Evolutionary conservation across 2,888 invertebrate genomes (phyloP).

Genomic region (Orthosia incerta): DNA sequence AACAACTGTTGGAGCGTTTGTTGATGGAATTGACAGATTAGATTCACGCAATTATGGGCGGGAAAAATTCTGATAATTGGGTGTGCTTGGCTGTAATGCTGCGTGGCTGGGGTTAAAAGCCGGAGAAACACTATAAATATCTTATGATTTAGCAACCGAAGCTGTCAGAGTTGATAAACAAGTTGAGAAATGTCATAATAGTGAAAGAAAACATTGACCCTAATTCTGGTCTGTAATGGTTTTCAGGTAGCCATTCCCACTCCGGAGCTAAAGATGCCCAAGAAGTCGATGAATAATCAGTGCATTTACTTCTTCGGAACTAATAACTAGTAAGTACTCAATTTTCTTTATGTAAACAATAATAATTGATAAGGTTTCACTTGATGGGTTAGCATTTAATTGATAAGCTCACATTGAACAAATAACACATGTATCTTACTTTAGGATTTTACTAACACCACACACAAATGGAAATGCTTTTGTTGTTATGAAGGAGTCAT

Average conservation of each 20-base stretch:
- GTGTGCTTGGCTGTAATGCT: constrained; percentile 62
- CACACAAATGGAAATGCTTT: not conserved
- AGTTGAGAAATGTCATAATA: constrained; percentile 32
- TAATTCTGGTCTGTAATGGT: constrained; percentile 73
- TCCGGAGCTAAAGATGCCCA: constrained; percentile 94
- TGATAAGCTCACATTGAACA: not conserved
- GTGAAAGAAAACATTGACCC: constrained; percentile 65
- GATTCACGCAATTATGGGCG: constrained; percentile 71
- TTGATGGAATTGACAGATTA: constrained; percentile 61
- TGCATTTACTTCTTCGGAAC: constrained; percentile 98
- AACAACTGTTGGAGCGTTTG: constrained; percentile 55
- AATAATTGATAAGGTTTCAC: not conserved
- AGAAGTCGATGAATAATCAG: constrained; percentile 93
- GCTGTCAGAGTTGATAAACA: constrained; percentile 34
- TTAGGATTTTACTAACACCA: not conserved
- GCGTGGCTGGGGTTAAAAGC: constrained; percentile 46
- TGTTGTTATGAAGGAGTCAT: not conserved
- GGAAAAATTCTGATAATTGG: constrained; percentile 74
- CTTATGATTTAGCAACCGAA: not conserved
- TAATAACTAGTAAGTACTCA: constrained; percentile 97
- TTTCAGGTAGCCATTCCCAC: constrained; percentile 96
- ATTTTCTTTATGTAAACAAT: constrained; percentile 40
- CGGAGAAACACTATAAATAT: constrained; percentile 5
- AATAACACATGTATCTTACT: too few species aligned
- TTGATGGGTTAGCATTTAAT: constrained; percentile 1